These are phyloP conservation scores for Patiria pectinifera DNA, from an alignment of 53 echinoderm and acorn worm species.

Conservation along the genomic window DNA sequence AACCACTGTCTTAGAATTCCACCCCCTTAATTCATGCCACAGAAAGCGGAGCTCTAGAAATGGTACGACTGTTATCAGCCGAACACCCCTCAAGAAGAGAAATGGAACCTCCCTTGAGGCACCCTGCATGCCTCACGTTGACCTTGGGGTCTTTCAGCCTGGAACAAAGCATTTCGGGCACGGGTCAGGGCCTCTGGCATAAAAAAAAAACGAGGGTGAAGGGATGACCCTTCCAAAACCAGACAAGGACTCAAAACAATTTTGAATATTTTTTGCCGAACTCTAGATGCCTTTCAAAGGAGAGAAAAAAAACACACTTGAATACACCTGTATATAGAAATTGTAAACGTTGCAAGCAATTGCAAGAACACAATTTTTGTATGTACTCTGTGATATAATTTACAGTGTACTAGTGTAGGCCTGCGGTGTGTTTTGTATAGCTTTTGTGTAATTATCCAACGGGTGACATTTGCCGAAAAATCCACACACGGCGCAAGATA, in stretches of 20 bases:
- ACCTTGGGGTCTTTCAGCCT: conserved; percentile 56
- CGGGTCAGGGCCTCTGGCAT: conserved; percentile 63
- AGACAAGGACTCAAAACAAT: neutral
- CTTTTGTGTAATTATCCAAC: no score
- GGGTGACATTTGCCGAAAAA: no score
- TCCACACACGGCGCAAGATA: no score
- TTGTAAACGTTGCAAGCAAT: neutral
- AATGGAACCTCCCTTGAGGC: conserved; percentile 50
- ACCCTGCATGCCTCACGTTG: conserved; percentile 62
- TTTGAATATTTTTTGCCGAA: neutral
- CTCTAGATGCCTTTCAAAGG: neutral
- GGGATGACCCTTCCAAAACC: conserved; percentile 37
- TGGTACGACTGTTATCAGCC: neutral
- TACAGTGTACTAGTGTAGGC: neutral
- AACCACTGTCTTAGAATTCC: neutral
- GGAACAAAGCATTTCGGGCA: conserved; percentile 67
- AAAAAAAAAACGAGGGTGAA: conserved; percentile 40
- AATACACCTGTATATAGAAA: neutral
- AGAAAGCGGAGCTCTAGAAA: neutral
- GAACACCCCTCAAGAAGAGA: neutral
- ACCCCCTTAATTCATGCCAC: neutral
- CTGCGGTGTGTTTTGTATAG: no score
- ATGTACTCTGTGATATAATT: neutral
- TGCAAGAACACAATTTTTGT: no score
- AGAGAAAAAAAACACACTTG: neutral